Conservation (phyloP, 1,140 invertebrate species). For the Triops longicaudatus region DNA sequence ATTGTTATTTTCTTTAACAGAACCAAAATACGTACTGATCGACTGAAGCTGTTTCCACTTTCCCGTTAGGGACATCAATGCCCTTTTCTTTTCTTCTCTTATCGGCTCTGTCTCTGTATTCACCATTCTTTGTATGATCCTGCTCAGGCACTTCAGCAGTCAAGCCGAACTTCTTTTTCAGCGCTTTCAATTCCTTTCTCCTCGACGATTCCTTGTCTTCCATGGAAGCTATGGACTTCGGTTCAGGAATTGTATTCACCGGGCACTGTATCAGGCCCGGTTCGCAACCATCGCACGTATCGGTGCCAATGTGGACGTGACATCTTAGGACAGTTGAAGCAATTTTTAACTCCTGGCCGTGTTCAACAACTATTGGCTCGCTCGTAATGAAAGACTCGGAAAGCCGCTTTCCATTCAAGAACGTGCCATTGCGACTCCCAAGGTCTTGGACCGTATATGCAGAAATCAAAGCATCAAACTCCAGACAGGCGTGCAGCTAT, state of each 20-base stretch:
- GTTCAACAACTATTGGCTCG: slow-evolving; percentile 18
- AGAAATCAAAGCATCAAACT: slow-evolving; percentile 6
- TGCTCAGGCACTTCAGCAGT: slow-evolving; percentile 39
- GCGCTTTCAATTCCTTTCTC: slow-evolving; percentile 60
- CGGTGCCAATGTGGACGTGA: slow-evolving; percentile 73
- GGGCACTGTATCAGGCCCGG: slow-evolving; percentile 57
- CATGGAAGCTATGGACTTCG: not conserved
- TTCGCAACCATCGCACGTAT: slow-evolving; percentile 83
- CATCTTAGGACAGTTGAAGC: slow-evolving; percentile 67
- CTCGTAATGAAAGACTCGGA: slow-evolving; percentile 22
- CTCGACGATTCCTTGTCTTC: slow-evolving; percentile 38
- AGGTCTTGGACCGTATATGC: slow-evolving; percentile 65
- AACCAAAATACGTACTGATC: slow-evolving; percentile 55
- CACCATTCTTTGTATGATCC: slow-evolving; percentile 29
- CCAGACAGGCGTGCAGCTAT: not conserved
- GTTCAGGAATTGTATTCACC: not conserved
- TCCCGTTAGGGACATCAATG: slow-evolving; percentile 69
- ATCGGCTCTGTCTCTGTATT: slow-evolving; percentile 69
- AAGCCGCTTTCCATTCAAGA: slow-evolving; percentile 55
- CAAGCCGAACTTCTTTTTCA: slow-evolving; percentile 75
- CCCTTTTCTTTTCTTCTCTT: slow-evolving; percentile 63
- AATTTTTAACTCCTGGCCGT: slow-evolving; percentile 38
- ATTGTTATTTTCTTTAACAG: not conserved
- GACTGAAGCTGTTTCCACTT: slow-evolving; percentile 67
- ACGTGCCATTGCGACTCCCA: slow-evolving; percentile 79